Conservation (phyloP, 2,113 vertebrate genomes). For the Hiodon alosoides region DNA sequence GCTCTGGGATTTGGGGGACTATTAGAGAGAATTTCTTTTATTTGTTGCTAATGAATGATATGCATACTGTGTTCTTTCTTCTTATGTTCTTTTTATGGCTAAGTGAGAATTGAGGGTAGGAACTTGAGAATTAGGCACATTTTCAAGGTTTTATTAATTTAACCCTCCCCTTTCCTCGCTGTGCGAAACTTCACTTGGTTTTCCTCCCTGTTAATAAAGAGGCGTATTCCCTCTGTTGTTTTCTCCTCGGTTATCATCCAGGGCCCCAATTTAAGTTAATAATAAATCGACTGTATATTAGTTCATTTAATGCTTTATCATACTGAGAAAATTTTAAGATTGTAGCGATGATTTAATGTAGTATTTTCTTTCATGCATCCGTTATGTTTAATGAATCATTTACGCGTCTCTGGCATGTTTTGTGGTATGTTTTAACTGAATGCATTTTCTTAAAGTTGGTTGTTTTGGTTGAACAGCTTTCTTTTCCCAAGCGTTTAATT, state of each 20-base stretch:
- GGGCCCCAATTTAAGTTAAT: slow-evolving; percentile 15
- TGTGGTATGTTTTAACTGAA: not conserved
- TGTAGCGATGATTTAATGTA: not conserved
- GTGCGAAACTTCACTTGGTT: slow-evolving; percentile 13
- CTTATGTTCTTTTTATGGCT: slow-evolving; percentile 43
- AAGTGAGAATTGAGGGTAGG: slow-evolving; percentile 36
- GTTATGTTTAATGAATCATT: slow-evolving; percentile 6
- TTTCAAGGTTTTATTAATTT: slow-evolving; percentile 44
- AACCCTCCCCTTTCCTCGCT: slow-evolving; percentile 36
- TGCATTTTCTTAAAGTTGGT: not conserved
- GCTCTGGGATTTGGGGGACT: slow-evolving; percentile 58
- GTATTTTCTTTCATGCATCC: not conserved
- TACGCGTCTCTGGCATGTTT: not conserved
- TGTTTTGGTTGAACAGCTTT: not conserved
- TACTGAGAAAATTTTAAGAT: not conserved
- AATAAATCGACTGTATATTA: slow-evolving; percentile 18
- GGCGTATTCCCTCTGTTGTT: slow-evolving; percentile 13
- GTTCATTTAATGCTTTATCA: slow-evolving; percentile 12
- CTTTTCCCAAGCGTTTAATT: too few species aligned
- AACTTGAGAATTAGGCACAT: slow-evolving; percentile 38
- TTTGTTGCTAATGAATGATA: slow-evolving; percentile 54
- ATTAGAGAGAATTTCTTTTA: slow-evolving; percentile 62
- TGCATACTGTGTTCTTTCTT: slow-evolving; percentile 40
- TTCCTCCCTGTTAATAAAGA: not conserved
- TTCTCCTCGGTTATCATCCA: not conserved